Evolutionary conservation across 2,888 invertebrate genomes (phyloP).

Genomic region (Conus canariensis): DNA sequence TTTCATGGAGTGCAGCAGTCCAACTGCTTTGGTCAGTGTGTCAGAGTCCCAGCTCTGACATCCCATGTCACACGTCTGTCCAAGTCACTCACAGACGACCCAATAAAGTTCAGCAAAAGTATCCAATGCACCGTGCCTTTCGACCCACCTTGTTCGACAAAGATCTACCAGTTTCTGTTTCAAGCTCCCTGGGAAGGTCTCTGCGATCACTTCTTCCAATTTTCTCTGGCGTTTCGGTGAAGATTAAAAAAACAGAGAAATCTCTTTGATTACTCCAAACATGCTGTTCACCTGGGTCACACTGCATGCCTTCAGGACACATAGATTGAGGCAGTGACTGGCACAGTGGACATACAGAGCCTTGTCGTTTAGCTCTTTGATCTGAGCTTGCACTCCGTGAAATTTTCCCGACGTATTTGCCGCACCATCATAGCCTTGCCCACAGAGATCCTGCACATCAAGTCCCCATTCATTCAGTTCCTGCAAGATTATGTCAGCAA

Average conservation of each 20-base stretch:
- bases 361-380: conserved; percentile 40
- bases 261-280: not conserved
- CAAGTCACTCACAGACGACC: too few species aligned
- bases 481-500: conserved; percentile 32
- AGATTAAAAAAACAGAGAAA: not conserved
- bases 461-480: conserved; percentile 36
- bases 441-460: conserved; percentile 40
- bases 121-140: too few species aligned
- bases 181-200: too few species aligned
- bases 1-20: too few species aligned
- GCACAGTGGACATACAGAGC: conserved; percentile 53
- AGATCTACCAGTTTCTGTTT: too few species aligned
- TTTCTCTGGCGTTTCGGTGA: too few species aligned
- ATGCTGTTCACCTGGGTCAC: not conserved
- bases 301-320: conserved; percentile 47
- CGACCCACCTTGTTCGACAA: too few species aligned
- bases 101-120: too few species aligned
- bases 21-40: too few species aligned
- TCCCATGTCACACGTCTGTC: too few species aligned
- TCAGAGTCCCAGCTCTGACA: too few species aligned
- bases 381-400: conserved; percentile 48
- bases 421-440: conserved; percentile 54
- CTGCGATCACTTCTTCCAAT: too few species aligned
- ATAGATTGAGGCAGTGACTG: conserved; percentile 45
- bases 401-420: conserved; percentile 43